Conservation (phyloP, 2,888 invertebrate genomes). For the Acrobasis repandana region DNA sequence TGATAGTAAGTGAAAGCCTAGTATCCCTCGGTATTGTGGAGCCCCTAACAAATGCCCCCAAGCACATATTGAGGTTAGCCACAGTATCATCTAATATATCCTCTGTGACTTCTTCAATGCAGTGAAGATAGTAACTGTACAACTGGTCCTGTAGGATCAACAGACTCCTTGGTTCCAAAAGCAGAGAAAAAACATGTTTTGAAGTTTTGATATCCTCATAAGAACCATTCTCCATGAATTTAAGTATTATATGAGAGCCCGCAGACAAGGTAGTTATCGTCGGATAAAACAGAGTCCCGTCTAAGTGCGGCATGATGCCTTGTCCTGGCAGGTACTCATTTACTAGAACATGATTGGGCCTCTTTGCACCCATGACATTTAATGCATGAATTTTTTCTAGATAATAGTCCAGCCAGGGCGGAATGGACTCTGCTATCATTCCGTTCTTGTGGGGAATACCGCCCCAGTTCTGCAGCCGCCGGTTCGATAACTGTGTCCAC, state of each 20-base stretch:
- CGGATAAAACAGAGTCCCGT: slow-evolving; percentile 97
- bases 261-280: slow-evolving; percentile 96
- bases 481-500: slow-evolving; percentile 96
- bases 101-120: slow-evolving; percentile 87
- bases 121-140: slow-evolving; percentile 93
- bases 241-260: slow-evolving; percentile 95
- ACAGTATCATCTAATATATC: slow-evolving; percentile 86
- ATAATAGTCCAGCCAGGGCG: slow-evolving; percentile 90
- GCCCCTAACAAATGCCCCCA: slow-evolving; percentile 77
- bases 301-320: slow-evolving; percentile 98
- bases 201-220: slow-evolving; percentile 54
- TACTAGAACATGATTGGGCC: slow-evolving; percentile 95
- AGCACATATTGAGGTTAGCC: slow-evolving; percentile 86
- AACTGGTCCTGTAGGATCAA: slow-evolving; percentile 92
- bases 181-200: slow-evolving; percentile 85
- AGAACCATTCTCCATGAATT: slow-evolving; percentile 86
- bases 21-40: slow-evolving; percentile 84
- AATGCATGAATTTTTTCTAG: slow-evolving; percentile 87
- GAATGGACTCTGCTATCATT: slow-evolving; percentile 95
- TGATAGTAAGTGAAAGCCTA: slow-evolving; percentile 94
- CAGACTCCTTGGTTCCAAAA: slow-evolving; percentile 94
- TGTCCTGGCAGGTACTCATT: slow-evolving; percentile 97
- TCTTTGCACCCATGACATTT: slow-evolving; percentile 86
- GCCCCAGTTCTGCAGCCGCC: slow-evolving; percentile 98
- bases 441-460: slow-evolving; percentile 96